Conservation (phyloP, 2,797 vertebrate genomes). For the Poecilia gillii region DNA sequence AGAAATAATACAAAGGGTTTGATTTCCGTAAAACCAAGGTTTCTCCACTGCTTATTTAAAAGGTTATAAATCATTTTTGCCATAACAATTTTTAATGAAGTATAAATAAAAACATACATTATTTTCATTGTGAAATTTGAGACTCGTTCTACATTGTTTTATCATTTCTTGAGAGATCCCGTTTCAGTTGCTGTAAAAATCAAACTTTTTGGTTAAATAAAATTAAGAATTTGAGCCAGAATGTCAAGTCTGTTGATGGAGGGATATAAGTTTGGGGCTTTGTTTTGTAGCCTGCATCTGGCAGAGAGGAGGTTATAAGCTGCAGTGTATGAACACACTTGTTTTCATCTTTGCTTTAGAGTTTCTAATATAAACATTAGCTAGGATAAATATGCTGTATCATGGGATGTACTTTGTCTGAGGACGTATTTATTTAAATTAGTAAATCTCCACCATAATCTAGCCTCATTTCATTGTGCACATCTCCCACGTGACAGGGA, state of each 20-base stretch:
- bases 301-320: neutral
- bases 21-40: neutral
- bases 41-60: neutral
- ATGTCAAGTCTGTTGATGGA: neutral
- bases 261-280: neutral
- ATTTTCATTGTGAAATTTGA: neutral
- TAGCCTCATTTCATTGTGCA: neutral
- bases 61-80: neutral
- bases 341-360: neutral
- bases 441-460: neutral
- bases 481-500: neutral
- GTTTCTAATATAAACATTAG: neutral
- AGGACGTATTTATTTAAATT: neutral
- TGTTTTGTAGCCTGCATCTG: neutral
- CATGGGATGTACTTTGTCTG: neutral
- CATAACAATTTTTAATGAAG: neutral
- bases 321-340: neutral
- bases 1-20: neutral
- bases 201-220: neutral
- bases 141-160: neutral
- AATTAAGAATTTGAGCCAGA: neutral
- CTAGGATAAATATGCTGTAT: neutral
- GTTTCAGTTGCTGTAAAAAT: neutral
- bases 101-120: neutral
- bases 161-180: neutral